Evolutionary conservation across 2,797 vertebrate species (phyloP).

Genomic region (Lacerta viridis): DNA sequence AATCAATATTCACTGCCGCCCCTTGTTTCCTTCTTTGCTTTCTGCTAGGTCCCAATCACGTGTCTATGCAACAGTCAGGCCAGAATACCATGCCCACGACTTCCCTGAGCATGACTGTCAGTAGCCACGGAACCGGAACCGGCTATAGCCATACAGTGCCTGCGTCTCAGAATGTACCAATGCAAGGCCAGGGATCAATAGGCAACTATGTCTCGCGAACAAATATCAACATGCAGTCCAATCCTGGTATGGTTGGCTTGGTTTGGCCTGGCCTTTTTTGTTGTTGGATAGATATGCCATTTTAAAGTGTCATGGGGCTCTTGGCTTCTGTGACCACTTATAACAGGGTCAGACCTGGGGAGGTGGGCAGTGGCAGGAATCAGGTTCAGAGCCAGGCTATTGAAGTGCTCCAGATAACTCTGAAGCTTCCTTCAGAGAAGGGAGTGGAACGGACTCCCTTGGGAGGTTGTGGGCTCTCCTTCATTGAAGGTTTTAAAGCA

Average conservation of each 20-base stretch:
- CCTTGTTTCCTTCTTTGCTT: slow-evolving; percentile 49
- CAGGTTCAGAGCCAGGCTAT: not conserved
- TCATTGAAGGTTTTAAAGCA: too few species aligned
- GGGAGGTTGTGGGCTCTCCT: too few species aligned
- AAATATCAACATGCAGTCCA: slow-evolving; percentile 95
- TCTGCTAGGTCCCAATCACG: slow-evolving; percentile 88
- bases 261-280: not conserved
- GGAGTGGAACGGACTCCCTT: too few species aligned
- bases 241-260: slow-evolving; percentile 86
- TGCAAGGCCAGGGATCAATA: slow-evolving; percentile 89
- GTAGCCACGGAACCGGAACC: slow-evolving; percentile 85
- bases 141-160: slow-evolving; percentile 89
- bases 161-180: slow-evolving; percentile 88
- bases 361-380: too few species aligned
- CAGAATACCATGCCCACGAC: slow-evolving; percentile 88
- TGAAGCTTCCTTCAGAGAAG: not conserved
- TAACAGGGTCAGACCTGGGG: too few species aligned
- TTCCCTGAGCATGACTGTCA: slow-evolving; percentile 89
- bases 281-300: too few species aligned
- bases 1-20: slow-evolving; percentile 16
- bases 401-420: not conserved
- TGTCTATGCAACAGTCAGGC: slow-evolving; percentile 92
- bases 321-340: not conserved
- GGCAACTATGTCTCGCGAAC: slow-evolving; percentile 89
- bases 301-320: not conserved